These are phyloP conservation scores for Chiloscyllium plagiosum DNA, from an alignment of 2,113 vertebrate species.

Conservation along the genomic window DNA sequence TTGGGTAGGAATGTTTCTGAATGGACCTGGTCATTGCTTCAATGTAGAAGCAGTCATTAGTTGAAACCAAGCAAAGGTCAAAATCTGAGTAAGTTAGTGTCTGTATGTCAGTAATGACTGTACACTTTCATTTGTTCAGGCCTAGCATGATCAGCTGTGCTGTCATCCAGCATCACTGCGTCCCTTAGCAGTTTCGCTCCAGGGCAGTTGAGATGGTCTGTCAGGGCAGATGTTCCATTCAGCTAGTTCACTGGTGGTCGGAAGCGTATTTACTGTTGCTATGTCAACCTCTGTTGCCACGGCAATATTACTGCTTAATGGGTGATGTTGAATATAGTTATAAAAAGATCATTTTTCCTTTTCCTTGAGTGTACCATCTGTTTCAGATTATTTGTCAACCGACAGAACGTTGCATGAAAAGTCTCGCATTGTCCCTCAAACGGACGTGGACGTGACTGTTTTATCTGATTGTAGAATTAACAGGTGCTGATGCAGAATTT, in stretches of 20 bases:
- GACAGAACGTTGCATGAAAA: conserved; percentile 52
- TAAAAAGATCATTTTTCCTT: conserved; percentile 70
- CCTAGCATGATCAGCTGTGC: conserved; percentile 55
- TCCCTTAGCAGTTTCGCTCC: conserved; percentile 56
- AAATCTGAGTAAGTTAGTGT: conserved; percentile 53
- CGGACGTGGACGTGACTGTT: neutral
- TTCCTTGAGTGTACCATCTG: conserved; percentile 62
- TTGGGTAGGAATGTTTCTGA: neutral
- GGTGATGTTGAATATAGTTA: conserved; percentile 65
- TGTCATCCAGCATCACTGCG: conserved; percentile 51
- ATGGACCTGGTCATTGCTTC: neutral
- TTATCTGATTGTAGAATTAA: conserved; percentile 26
- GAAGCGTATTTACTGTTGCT: conserved; percentile 68
- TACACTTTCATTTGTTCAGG: conserved; percentile 61
- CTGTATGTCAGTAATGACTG: conserved; percentile 61
- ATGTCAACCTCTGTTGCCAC: conserved; percentile 69
- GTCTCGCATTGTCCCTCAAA: conserved; percentile 23
- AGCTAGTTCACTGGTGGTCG: conserved; percentile 60
- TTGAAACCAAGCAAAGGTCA: conserved; percentile 43
- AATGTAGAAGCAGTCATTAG: neutral
- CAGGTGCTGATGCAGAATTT: conserved; percentile 33
- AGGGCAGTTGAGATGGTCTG: conserved; percentile 60
- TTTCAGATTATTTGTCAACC: conserved; percentile 50
- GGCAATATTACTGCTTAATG: conserved; percentile 58
- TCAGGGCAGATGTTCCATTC: conserved; percentile 76